phyloP scores from a whole-genome alignment of 2,113 vertebrate species.

The Tetrao urogallus region DNA sequence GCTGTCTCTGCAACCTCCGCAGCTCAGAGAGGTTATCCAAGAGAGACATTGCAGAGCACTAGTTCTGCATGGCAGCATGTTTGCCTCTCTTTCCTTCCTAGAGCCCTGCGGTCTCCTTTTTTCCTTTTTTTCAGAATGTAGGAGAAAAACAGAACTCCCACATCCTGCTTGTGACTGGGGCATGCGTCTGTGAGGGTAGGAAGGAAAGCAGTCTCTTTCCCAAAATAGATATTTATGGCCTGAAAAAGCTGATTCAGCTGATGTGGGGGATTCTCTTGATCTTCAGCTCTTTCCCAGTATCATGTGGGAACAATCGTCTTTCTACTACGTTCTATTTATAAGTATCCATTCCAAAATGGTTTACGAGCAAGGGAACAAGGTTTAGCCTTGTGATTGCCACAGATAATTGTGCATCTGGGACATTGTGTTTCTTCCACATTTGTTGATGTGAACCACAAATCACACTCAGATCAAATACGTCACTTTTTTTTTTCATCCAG shows the following conservation, averaged over 20 bases:
- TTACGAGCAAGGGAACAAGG: not conserved
- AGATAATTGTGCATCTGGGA: not conserved
- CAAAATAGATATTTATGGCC: not conserved
- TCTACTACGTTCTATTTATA: not conserved
- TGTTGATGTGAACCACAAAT: not conserved
- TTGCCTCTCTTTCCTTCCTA: not conserved
- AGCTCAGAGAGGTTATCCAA: accelerated
- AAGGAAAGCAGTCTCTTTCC: not conserved
- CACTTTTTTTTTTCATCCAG: not conserved
- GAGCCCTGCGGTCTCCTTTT: not conserved
- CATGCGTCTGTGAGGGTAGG: not conserved
- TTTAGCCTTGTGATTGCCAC: not conserved
- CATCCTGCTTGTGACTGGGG: not conserved
- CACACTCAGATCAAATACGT: not conserved
- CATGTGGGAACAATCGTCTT: not conserved
- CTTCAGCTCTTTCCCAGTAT: not conserved
- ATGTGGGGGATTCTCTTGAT: not conserved
- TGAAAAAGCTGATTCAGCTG: not conserved
- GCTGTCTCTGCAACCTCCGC: not conserved
- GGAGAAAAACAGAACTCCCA: not conserved
- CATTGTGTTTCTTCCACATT: not conserved
- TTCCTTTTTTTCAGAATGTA: not conserved
- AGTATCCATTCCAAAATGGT: not conserved
- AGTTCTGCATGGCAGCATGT: accelerated
- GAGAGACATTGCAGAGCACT: not conserved